These are phyloP conservation scores for Cuculus canorus DNA, from an alignment of 2,797 vertebrate species.

Conservation along the genomic window DNA sequence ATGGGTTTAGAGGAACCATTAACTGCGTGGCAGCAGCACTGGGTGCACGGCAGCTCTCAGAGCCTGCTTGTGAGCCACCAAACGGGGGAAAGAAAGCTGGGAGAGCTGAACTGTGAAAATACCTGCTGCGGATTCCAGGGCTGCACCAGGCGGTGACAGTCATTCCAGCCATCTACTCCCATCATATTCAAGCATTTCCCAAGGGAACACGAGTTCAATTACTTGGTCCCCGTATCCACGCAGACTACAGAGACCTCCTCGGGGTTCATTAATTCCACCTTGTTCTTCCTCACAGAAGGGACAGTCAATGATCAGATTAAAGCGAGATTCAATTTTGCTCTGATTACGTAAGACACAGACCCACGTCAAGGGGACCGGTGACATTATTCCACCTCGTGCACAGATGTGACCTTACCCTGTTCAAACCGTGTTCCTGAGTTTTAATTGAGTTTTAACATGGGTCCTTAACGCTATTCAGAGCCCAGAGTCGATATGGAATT, in stretches of 20 bases:
- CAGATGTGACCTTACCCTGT: slow-evolving; percentile 2
- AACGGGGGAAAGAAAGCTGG: background rate
- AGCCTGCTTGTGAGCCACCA: background rate
- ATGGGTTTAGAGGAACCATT: background rate
- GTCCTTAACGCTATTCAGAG: slow-evolving; percentile 60
- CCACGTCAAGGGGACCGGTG: background rate
- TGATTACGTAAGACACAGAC: background rate
- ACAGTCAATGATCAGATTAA: background rate
- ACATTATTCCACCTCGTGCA: background rate
- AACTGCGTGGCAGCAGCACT: background rate
- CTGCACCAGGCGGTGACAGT: background rate
- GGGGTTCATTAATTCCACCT: slow-evolving; percentile 11
- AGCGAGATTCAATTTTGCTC: background rate
- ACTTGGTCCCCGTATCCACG: background rate
- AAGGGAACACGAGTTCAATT: background rate
- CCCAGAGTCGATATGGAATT: slow-evolving; percentile 9
- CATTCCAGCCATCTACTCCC: background rate
- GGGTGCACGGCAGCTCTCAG: accelerated
- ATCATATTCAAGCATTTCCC: background rate
- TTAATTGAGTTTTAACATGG: slow-evolving; percentile 19
- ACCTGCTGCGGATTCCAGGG: background rate
- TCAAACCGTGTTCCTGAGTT: background rate
- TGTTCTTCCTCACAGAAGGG: background rate
- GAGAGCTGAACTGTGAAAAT: background rate
- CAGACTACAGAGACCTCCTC: background rate